Evolutionary conservation across 1,140 invertebrate species (phyloP).

Genomic region (Harlomillsia oculata): DNA sequence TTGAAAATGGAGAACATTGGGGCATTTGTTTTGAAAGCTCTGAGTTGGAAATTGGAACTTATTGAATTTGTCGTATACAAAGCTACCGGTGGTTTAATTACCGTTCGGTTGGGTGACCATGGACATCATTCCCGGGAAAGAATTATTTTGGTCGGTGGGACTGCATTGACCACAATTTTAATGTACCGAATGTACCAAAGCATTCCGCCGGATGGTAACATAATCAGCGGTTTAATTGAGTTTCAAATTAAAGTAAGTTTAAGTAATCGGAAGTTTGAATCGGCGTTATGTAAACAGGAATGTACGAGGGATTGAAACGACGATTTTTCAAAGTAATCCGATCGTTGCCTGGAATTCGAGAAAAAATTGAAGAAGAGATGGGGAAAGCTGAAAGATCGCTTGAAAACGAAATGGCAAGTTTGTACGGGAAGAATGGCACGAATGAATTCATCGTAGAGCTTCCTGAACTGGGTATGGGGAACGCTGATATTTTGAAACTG

Average conservation of each 20-base stretch:
- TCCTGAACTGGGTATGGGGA: slow-evolving; percentile 53
- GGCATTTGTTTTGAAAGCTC: no score
- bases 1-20: no score
- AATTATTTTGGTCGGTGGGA: slow-evolving; percentile 26
- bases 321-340: slow-evolving; percentile 58
- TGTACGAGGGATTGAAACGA: slow-evolving; percentile 54
- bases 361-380: slow-evolving; percentile 64
- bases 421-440: slow-evolving; percentile 45
- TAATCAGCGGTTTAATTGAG: neutral
- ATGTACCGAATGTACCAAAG: neutral
- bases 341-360: slow-evolving; percentile 59
- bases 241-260: no score
- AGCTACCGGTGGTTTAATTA: no score
- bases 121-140: no score
- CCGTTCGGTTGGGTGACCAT: no score
- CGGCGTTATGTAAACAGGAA: slow-evolving; percentile 44
- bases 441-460: slow-evolving; percentile 46
- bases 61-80: no score
- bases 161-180: slow-evolving; percentile 18
- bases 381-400: slow-evolving; percentile 54
- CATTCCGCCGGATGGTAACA: slow-evolving; percentile 28
- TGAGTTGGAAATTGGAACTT: no score
- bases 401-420: slow-evolving; percentile 54
- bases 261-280: no score
- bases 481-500: slow-evolving; percentile 53